Evolutionary conservation across 2,888 invertebrate genomes (phyloP).

Genomic region (Orchesella flavescens): DNA sequence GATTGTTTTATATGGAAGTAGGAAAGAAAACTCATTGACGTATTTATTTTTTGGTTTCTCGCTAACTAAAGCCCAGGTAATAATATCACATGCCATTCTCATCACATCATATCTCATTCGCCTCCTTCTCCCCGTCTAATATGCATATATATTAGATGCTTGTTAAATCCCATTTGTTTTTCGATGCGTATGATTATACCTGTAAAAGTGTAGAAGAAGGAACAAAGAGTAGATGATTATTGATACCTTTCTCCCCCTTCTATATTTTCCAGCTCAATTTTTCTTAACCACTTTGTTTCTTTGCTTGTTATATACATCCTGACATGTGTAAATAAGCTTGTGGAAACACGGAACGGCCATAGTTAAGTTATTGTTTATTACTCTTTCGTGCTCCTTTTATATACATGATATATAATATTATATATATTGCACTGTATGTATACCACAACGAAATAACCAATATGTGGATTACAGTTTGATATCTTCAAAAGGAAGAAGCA

Average conservation of each 20-base stretch:
- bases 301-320: not conserved
- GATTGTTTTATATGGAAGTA: no score
- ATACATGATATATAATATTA: no score
- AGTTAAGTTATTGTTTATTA: not conserved
- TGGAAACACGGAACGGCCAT: not conserved
- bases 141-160: no score
- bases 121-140: no score
- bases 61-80: conserved; percentile 7
- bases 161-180: no score
- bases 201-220: not conserved
- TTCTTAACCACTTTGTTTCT: conserved; percentile 10
- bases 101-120: conserved; percentile 1
- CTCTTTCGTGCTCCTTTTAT: no score
- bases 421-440: no score
- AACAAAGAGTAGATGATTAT: conserved; percentile 17
- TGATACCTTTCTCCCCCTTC: conserved; percentile 16
- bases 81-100: not conserved
- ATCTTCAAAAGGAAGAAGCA: no score
- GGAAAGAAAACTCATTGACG: not conserved
- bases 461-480: no score
- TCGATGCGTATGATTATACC: no score
- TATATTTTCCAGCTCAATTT: not conserved
- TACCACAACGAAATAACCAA: no score
- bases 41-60: conserved; percentile 16
- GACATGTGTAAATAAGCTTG: conserved; percentile 26